These are phyloP conservation scores for Drosophila micromelanica DNA, from an alignment of 1,140 invertebrate genomes.

Conservation along the genomic window DNA sequence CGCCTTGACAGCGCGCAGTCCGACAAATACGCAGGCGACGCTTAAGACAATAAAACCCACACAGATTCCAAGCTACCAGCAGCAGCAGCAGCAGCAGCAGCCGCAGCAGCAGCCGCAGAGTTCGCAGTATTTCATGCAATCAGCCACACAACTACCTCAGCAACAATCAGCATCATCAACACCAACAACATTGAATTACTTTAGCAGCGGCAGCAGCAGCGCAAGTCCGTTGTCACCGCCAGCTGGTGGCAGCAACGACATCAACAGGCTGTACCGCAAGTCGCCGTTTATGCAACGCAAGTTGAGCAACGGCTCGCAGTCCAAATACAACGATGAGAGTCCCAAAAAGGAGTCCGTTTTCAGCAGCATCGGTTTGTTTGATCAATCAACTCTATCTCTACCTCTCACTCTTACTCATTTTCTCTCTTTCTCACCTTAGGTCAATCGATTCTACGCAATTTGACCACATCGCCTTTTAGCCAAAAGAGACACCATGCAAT, in stretches of 20 bases:
- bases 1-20: conserved; percentile 28
- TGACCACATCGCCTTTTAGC: conserved; percentile 82
- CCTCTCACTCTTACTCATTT: background rate
- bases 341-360: conserved; percentile 83
- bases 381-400: background rate
- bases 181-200: conserved; percentile 46
- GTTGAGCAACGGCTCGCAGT: conserved; percentile 67
- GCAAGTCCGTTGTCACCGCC: conserved; percentile 33
- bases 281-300: conserved; percentile 83
- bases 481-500: conserved; percentile 72
- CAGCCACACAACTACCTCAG: conserved; percentile 78
- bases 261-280: conserved; percentile 75
- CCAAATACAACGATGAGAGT: conserved; percentile 71
- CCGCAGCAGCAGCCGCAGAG: conserved; percentile 32
- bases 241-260: conserved; percentile 41
- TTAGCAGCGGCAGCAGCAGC: conserved; percentile 43
- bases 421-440: conserved; percentile 34
- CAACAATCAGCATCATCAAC: conserved; percentile 19
- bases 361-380: conserved; percentile 68
- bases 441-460: conserved; percentile 78
- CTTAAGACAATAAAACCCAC: conserved; percentile 73
- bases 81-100: conserved; percentile 47
- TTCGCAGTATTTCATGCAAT: conserved; percentile 74
- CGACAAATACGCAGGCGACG: conserved; percentile 13
- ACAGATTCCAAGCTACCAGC: conserved; percentile 80